Base-by-base conservation (phyloP, 2,888 invertebrate species). In the Euplagia quadripunctaria region DNA sequence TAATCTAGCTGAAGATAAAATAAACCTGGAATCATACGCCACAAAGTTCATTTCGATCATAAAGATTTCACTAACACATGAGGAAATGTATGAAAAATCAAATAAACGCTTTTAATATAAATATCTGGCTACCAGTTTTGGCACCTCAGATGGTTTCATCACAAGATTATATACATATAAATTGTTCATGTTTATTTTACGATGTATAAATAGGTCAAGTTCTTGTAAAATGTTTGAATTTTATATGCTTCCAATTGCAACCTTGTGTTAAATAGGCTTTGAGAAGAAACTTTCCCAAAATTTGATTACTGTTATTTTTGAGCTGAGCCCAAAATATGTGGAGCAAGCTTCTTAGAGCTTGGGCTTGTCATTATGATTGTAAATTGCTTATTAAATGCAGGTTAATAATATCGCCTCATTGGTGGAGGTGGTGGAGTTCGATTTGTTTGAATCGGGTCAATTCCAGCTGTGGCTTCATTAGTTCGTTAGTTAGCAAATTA, bases 41-140 rank as follows among this genome's bases (percentile, higher is more conserved):
- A 12, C 51, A 71, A 58, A 74, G 46, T 55, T 55, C 66, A 64
- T 16, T 17, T 65, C 7, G 20, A 55, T 64, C 51, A 41, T 76
- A 79, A 79, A 79, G 58, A 71, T 71, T 52, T 72, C 51, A 65
- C 55, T 20, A 64, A 49, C 70, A 55, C 58, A 67, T 79, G 41
- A 82, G 82, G 83, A 84, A 83, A 83, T 75, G 64, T 82, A 84
- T 80, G 77, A 71, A 82, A 84, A 80, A 78, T 79, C 71, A 78
- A 82, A 83, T 84, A 81, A 81, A 82, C 79, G 74, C 51, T 66
- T 70, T 55, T 72, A 78, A 74, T 74, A 74, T 82, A 82, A 84
- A 84, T 77, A 81, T 85, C 83, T 83, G 79, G 79, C 64, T 70
- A 72, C 63, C 74, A 42, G 69, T 68, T 76, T 72, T 79, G 80